phyloP scores from a whole-genome alignment of 2,888 invertebrate species.

The Eristalis intricaria region DNA sequence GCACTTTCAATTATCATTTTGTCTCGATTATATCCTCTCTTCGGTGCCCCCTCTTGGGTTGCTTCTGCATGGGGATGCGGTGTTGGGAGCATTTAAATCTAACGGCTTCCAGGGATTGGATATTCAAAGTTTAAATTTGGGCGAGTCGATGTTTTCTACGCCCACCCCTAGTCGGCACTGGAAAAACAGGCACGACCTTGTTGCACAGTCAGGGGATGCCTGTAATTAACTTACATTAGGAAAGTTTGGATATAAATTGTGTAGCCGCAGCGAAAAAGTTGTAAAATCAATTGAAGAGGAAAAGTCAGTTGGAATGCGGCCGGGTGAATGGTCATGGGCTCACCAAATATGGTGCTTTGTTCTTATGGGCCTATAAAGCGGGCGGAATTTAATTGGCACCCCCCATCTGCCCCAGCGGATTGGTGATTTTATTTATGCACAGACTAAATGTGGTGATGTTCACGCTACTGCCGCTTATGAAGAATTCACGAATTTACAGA shows the following conservation, averaged over 20 bases:
- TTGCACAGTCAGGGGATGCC: slow-evolving; percentile 29
- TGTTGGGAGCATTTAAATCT: slow-evolving; percentile 28
- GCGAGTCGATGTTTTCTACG: not conserved
- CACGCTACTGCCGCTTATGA: not conserved
- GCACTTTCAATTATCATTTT: slow-evolving; percentile 47
- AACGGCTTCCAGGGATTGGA: slow-evolving; percentile 37
- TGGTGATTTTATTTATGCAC: slow-evolving; percentile 34
- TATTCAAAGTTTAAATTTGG: slow-evolving; percentile 11
- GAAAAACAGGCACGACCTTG: slow-evolving; percentile 31
- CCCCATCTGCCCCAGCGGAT: slow-evolving; percentile 1
- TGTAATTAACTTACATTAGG: slow-evolving; percentile 45
- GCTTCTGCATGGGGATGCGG: not conserved
- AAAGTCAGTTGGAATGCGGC: slow-evolving; percentile 30
- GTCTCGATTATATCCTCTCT: slow-evolving; percentile 33
- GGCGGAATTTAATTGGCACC: slow-evolving; percentile 26
- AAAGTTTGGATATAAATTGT: slow-evolving; percentile 47
- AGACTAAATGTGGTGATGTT: not conserved
- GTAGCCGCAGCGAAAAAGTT: slow-evolving; percentile 37
- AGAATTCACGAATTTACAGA: not conserved
- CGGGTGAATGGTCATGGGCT: slow-evolving; percentile 16
- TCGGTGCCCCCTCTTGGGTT: not conserved
- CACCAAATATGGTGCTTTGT: slow-evolving; percentile 36
- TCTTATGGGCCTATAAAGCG: slow-evolving; percentile 42
- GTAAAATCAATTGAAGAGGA: slow-evolving; percentile 48
- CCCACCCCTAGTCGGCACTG: not conserved